Base-by-base conservation (phyloP, 2,888 invertebrate species). In the Brenthis hecate region DNA sequence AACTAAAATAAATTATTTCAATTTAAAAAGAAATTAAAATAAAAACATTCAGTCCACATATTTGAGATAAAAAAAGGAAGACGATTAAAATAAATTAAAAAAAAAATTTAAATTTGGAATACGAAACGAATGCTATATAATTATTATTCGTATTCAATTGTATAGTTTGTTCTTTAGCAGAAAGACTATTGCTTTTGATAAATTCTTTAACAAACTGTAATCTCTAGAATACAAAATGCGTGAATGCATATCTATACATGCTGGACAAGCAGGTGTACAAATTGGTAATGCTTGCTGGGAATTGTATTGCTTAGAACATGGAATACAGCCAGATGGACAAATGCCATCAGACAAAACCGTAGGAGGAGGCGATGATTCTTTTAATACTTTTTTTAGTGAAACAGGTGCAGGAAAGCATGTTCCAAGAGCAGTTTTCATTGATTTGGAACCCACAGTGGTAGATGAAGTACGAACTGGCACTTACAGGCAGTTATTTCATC, bases 361-460 rank as follows among this genome's bases (percentile, higher is more conserved):
- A 56, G 97, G 97, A 68, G 97, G 97, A 69, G 97, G 97, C 66
- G 98, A 98, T 86, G 98, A 98, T 91, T 97, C 97, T 69, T 99
- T 98, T 94, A 98, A 98, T 89, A 98, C 97, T 68, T 97, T 97
- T 94, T 97, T 97, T 94, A 96, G 96, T 80, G 98, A 99, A 90
- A 99, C 98, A 13, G 98, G 98, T 53, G 96, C 98, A 65, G 99
- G 98, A 72, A 99, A 99, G 86, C 98, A 99, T 87, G 98, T 98
- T 1, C 98, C 98, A 19, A 94, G 98, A 77, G 98, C 96, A 6
- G 97, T 98, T 19, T 98, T 98, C 85, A 98, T 99, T 56, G 99
- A 99, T 87, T 93, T 99, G 82, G 99, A 99, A 88, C 99, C 99
- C 36, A 98, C 98, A 66, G 99, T 99, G 68, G 98, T 99, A 60